Conservation (phyloP, 1,140 invertebrate species). For the Pararge aegeria region DNA sequence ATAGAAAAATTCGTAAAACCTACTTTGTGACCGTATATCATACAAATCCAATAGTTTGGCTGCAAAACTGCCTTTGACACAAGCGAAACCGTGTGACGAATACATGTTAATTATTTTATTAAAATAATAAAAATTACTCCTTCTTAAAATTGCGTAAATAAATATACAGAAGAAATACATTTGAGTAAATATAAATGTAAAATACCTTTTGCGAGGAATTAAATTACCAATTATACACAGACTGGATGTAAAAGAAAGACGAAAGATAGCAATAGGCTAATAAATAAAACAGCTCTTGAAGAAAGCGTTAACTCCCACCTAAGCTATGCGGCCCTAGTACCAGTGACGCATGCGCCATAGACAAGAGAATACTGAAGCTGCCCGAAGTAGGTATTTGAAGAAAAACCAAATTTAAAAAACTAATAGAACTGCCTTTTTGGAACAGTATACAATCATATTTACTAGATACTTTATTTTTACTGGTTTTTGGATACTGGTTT, state of each 20-base stretch:
- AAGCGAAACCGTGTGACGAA: constrained; percentile 3
- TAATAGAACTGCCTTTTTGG: too few species aligned
- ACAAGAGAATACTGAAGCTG: too few species aligned
- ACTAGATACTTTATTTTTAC: too few species aligned
- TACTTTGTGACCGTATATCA: constrained; percentile 3
- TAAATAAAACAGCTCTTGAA: too few species aligned
- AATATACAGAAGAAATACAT: not conserved
- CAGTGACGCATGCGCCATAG: too few species aligned
- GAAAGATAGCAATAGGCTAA: not conserved
- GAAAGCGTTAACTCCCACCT: too few species aligned
- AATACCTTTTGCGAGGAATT: constrained; percentile 12
- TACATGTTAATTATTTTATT: not conserved
- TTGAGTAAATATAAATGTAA: constrained; percentile 4
- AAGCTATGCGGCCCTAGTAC: too few species aligned
- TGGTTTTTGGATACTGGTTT: too few species aligned
- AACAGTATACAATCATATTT: too few species aligned
- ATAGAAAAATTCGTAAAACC: constrained; percentile 4
- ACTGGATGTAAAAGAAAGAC: not conserved
- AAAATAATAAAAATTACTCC: not conserved
- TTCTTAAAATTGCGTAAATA: constrained; percentile 7
- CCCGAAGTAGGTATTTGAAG: too few species aligned
- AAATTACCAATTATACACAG: not conserved
- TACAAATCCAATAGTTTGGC: constrained; percentile 1
- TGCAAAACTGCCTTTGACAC: constrained; percentile 6
- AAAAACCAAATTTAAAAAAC: too few species aligned